Percentiles rank a stretch among this genome's conserved stretches.
These are phyloP conservation scores for Helicoverpa armigera DNA, from an alignment of 1,140 invertebrate genomes.

Conservation along the genomic window DNA sequence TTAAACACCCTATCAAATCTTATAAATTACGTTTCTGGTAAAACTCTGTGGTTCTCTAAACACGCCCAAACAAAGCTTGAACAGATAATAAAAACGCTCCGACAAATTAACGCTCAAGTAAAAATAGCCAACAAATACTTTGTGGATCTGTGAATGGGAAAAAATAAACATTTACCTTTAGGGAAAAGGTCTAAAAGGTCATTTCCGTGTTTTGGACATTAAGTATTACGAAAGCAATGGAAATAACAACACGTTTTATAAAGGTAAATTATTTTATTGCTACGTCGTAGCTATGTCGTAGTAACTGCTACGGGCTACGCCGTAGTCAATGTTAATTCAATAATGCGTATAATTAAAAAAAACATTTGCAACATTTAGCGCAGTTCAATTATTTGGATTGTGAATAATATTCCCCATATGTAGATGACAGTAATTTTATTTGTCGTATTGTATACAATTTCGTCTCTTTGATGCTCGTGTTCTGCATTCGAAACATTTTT, in stretches of 20 bases:
- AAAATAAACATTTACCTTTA: conserved; percentile 17
- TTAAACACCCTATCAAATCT: background rate
- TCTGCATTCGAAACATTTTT: too few relatives aligned
- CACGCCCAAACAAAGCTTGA: background rate
- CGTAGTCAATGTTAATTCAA: background rate
- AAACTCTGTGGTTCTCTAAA: background rate
- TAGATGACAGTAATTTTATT: too few relatives aligned
- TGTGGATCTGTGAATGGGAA: conserved; percentile 25
- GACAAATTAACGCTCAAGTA: conserved; percentile 1
- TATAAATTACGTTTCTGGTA: conserved; percentile 6
- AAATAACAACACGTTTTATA: background rate
- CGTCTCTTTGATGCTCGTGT: too few relatives aligned
- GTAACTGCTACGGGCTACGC: conserved; percentile 14
- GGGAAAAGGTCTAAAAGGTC: background rate
- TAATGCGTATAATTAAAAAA: too few relatives aligned
- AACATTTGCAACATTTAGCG: too few relatives aligned
- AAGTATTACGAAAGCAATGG: background rate
- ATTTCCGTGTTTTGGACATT: background rate
- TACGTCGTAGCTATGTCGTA: background rate
- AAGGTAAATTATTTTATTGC: background rate
- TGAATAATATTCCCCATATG: too few relatives aligned
- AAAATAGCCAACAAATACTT: background rate
- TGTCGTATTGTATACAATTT: too few relatives aligned
- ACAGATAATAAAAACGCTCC: conserved; percentile 8
- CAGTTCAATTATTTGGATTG: too few relatives aligned